Percentiles rank a stretch among this genome's conserved stretches.
phyloP scores from a whole-genome alignment of 2,113 vertebrate genomes.

The Oreocharis arfaki region DNA sequence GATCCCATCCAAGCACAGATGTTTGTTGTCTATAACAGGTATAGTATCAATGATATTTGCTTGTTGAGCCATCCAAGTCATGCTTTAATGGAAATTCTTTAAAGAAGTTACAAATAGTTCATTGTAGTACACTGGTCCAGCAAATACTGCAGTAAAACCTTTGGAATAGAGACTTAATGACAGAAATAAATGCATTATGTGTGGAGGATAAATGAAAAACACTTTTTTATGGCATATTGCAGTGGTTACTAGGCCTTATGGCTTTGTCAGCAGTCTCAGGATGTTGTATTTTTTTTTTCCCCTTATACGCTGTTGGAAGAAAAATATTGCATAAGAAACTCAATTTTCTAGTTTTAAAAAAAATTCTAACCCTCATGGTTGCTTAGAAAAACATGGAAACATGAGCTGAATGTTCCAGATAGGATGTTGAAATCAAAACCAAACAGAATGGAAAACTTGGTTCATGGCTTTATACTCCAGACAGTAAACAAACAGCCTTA shows the following conservation, averaged over 20 bases:
- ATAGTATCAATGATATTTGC: neutral
- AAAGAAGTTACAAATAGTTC: neutral
- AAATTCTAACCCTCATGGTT: neutral
- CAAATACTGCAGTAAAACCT: neutral
- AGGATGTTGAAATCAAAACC: slow-evolving; percentile 25
- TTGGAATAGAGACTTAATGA: neutral
- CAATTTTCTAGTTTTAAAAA: neutral
- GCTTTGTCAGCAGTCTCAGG: neutral
- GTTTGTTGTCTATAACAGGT: neutral
- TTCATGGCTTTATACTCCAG: slow-evolving; percentile 1
- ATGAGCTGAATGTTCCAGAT: slow-evolving; percentile 31
- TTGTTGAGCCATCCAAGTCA: neutral
- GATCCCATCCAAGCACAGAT: neutral
- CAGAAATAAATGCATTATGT: neutral
- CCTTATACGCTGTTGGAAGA: neutral
- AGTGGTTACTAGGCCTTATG: neutral
- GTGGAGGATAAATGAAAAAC: neutral
- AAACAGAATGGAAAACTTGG: slow-evolving; percentile 10
- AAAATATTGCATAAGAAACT: neutral
- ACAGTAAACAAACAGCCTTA: neutral
- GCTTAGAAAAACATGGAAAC: slow-evolving; percentile 14
- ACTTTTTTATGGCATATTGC: neutral
- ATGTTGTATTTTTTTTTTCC: neutral
- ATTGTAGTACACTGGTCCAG: neutral
- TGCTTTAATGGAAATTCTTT: neutral